A percentile compares a stretch with the other conserved stretches of the same genome.
Conservation (phyloP, 2,888 invertebrate species). For the Blastobasis lacticolella region DNA sequence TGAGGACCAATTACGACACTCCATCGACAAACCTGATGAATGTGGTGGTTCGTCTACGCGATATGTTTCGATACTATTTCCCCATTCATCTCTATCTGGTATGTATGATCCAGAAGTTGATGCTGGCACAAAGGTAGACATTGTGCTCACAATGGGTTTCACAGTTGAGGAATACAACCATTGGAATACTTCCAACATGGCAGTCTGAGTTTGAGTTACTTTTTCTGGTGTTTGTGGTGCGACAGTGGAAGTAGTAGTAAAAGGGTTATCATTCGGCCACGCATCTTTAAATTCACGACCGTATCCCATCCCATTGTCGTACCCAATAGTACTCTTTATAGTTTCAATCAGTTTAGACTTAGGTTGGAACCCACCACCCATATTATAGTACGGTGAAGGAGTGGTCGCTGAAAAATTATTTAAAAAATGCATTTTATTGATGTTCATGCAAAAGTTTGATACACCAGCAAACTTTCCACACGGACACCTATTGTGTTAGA, state of each 20-base stretch:
- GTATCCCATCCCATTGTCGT: conserved; percentile 53
- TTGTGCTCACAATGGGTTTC: conserved; percentile 59
- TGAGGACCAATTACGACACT: conserved; percentile 54
- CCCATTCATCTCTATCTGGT: conserved; percentile 64
- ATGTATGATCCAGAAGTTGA: conserved; percentile 46
- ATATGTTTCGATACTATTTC: conserved; percentile 64
- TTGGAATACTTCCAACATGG: conserved; percentile 69
- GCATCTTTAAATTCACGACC: conserved; percentile 55
- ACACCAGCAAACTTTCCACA: conserved; percentile 20
- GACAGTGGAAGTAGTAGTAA: conserved; percentile 61
- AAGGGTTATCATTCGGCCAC: conserved; percentile 70
- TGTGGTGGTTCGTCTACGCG: conserved; percentile 71
- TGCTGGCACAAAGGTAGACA: conserved; percentile 47
- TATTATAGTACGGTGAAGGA: conserved; percentile 58
- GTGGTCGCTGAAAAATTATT: conserved; percentile 66
- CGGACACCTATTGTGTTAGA: conserved; percentile 21
- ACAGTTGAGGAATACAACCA: conserved; percentile 66
- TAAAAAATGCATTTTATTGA: conserved; percentile 48
- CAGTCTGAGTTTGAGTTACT: conserved; percentile 64
- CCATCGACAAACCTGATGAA: conserved; percentile 70
- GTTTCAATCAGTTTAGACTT: conserved; percentile 69
- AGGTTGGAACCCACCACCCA: conserved; percentile 60
- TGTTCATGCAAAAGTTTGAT: conserved; percentile 38
- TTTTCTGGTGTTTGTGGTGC: conserved; percentile 62
- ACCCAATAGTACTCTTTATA: conserved; percentile 66